phyloP scores from a whole-genome alignment of 2,888 invertebrate genomes.

The Athalia cordata region DNA sequence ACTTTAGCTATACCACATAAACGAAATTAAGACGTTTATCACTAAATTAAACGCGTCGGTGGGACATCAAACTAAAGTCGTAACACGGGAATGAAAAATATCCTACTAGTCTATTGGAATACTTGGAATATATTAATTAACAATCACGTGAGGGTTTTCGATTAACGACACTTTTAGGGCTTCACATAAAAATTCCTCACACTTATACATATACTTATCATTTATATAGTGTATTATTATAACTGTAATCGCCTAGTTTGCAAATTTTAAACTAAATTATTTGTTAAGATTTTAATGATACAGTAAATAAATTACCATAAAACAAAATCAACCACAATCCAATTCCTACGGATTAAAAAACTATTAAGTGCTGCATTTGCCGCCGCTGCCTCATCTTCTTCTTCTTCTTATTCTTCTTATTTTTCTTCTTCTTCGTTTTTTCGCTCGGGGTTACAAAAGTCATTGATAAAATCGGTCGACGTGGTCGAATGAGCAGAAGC shows the following conservation, averaged over 20 bases:
- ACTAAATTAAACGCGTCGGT: no score
- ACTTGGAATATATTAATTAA: not conserved
- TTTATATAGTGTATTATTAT: not conserved
- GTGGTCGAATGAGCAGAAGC: constrained; percentile 50
- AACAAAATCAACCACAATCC: no score
- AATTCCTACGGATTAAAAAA: no score
- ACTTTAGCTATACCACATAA: no score
- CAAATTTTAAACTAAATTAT: not conserved
- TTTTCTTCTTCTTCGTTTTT: no score
- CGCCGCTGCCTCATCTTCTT: no score
- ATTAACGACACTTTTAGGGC: constrained; percentile 31
- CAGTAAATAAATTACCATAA: no score
- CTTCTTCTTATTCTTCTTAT: no score
- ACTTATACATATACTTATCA: not conserved
- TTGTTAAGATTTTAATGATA: no score
- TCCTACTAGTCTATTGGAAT: not conserved
- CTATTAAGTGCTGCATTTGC: no score
- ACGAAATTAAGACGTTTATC: no score
- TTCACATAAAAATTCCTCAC: not conserved
- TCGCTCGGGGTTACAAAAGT: constrained; percentile 44
- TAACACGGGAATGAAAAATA: not conserved
- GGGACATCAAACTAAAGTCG: not conserved
- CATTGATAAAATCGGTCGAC: constrained; percentile 51
- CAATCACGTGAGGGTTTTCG: not conserved
- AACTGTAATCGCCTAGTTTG: not conserved